Evolutionary conservation across 2,113 vertebrate species (phyloP).

Genomic region (Agelaius phoeniceus): DNA sequence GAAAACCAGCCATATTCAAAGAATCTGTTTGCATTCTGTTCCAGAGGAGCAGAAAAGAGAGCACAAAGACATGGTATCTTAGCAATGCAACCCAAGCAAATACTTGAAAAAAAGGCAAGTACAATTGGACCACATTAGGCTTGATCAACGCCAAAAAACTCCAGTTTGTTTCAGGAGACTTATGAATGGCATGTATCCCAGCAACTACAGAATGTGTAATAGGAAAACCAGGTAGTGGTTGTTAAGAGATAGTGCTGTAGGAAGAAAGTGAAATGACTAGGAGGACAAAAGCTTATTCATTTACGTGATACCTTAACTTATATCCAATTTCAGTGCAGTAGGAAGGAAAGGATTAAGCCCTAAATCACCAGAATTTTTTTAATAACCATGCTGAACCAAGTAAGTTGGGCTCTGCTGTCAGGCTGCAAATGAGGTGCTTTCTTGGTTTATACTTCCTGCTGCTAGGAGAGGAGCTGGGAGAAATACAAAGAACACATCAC

Average conservation of each 20-base stretch:
- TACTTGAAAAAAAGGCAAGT: neutral
- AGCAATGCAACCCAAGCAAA: constrained; percentile 13
- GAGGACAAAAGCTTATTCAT: constrained; percentile 12
- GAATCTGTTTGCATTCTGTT: neutral
- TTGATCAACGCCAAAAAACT: neutral
- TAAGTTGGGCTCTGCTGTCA: neutral
- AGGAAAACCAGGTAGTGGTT: neutral
- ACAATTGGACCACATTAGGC: neutral
- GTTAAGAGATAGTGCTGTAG: neutral
- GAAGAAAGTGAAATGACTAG: neutral
- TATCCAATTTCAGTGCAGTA: neutral
- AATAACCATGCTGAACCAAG: neutral
- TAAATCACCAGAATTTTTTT: neutral
- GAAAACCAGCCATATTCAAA: neutral
- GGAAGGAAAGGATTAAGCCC: neutral
- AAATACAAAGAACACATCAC: neutral
- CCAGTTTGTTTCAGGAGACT: neutral
- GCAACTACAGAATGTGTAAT: neutral
- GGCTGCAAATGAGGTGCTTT: neutral
- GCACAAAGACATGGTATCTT: neutral
- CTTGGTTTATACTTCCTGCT: neutral
- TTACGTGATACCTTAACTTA: neutral
- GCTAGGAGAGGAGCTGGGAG: neutral
- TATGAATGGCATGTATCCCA: neutral
- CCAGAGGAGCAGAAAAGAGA: neutral